Conservation (phyloP, 2,797 vertebrate genomes). For the Cryptoblepharus egeriae region DNA sequence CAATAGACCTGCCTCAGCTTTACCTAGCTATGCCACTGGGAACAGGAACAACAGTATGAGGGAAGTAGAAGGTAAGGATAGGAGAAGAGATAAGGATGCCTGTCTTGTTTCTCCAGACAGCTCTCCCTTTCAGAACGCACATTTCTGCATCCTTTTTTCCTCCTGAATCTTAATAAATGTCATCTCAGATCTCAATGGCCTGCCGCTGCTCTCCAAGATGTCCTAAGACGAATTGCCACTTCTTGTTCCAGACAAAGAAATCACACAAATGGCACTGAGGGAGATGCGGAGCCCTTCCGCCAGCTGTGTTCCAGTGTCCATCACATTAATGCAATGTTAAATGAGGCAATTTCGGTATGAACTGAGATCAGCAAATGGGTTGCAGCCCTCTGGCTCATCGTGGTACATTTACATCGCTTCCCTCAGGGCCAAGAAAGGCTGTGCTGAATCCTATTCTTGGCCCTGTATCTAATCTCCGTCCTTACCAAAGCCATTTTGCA, state of each 20-base stretch:
- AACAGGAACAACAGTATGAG: too few species aligned
- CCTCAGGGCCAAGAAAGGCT: background rate
- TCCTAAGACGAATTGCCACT: slow-evolving; percentile 26
- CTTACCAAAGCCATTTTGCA: background rate
- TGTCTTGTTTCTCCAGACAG: slow-evolving; percentile 4
- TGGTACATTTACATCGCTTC: slow-evolving; percentile 6
- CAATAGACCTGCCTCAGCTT: too few species aligned
- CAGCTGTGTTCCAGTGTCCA: slow-evolving; percentile 30
- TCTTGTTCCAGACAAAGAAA: slow-evolving; percentile 11
- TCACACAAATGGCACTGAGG: background rate
- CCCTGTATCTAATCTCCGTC: background rate
- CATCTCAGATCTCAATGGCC: slow-evolving; percentile 17
- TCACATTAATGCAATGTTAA: slow-evolving; percentile 37
- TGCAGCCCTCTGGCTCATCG: background rate
- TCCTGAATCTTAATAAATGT: slow-evolving; percentile 39
- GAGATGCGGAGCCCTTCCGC: slow-evolving; percentile 7
- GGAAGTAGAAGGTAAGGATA: background rate
- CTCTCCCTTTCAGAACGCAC: background rate
- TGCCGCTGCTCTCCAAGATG: slow-evolving; percentile 10
- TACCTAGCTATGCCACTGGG: too few species aligned
- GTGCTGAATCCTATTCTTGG: background rate
- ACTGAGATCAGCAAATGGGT: slow-evolving; percentile 6
- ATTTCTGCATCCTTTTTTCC: background rate
- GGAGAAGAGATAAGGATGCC: background rate
- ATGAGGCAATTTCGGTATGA: slow-evolving; percentile 26